Base-by-base conservation (phyloP, 2,797 vertebrate genomes). In the Ibycter americanus region DNA sequence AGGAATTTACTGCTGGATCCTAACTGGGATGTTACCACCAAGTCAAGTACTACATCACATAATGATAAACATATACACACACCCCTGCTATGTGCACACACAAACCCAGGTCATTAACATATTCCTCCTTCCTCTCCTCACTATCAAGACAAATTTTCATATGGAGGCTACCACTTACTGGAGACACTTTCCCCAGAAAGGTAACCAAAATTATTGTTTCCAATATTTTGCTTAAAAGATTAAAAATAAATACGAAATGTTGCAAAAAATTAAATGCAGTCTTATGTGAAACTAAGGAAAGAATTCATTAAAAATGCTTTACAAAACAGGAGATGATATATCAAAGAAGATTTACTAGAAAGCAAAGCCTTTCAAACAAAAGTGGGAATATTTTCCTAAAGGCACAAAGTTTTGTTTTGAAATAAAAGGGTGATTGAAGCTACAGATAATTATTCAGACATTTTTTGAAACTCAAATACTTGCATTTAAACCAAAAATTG, bases 71-170 rank as follows among this genome's bases (percentile, higher is more conserved):
- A 44, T 12, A 6, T 40, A 62, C 7, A 9, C 18, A 44, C 31
- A 65, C 11, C 9, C 6, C 61, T 4, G 56, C 4, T 15, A 21
- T 4, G 2, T 0, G 1, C 11, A 46, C 18, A n/a, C 3, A 36
- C 5, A 19, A 63, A 47, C 4, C 6, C 22, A 36, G 4, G 4
- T 9, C 58, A 52, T 66, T 70, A 54, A 70, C 4, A 16, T 10
- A 42, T 27, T 36, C 27, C 68, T 65, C 11, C 14, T 65, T 74
- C 17, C 10, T 44, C 16, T 49, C 12, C 23, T 42, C 31, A 15
- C 5, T 38, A 12, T 20, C 0, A 7, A 54, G 38, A 56, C 16
- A 44, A 61, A 67, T 81, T 54, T 51, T 32, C 23, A 8, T 10
- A 25, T 3, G 16, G 16, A 89, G 11, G 65, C 2, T 58, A 11